These are phyloP conservation scores for Lamprotornis superbus DNA, from an alignment of 2,113 vertebrate genomes.

Conservation along the genomic window DNA sequence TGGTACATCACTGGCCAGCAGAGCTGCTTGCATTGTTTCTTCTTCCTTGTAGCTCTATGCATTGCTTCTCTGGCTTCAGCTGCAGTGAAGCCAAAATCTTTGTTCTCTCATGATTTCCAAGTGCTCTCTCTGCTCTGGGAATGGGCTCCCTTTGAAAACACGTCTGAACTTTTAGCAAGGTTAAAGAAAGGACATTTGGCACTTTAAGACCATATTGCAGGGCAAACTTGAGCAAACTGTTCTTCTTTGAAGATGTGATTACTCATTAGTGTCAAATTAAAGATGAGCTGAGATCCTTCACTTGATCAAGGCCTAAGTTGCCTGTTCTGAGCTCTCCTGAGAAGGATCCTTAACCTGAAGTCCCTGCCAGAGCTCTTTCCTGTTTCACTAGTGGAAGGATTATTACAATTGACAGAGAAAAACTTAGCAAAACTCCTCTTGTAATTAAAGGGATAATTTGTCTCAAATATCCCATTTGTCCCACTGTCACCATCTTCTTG, in stretches of 20 bases:
- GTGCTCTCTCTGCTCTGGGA: not conserved
- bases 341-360: not conserved
- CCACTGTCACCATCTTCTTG: not conserved
- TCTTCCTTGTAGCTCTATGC: not conserved
- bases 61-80: not conserved
- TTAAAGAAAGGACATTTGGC: not conserved
- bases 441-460: not conserved
- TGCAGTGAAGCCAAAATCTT: not conserved
- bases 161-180: not conserved
- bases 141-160: not conserved
- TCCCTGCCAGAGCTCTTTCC: not conserved
- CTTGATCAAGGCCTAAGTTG: not conserved
- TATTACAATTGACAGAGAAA: not conserved
- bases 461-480: not conserved
- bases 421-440: not conserved
- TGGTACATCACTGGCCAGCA: fast-evolving
- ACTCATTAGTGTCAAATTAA: not conserved
- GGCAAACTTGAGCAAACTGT: not conserved
- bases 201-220: not conserved
- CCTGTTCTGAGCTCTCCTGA: not conserved
- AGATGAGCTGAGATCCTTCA: not conserved
- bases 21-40: not conserved
- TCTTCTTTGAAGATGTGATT: not conserved
- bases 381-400: not conserved
- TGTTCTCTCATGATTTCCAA: not conserved